Conservation (phyloP, 1,140 invertebrate genomes). For the Neotoxoptera formosana region DNA sequence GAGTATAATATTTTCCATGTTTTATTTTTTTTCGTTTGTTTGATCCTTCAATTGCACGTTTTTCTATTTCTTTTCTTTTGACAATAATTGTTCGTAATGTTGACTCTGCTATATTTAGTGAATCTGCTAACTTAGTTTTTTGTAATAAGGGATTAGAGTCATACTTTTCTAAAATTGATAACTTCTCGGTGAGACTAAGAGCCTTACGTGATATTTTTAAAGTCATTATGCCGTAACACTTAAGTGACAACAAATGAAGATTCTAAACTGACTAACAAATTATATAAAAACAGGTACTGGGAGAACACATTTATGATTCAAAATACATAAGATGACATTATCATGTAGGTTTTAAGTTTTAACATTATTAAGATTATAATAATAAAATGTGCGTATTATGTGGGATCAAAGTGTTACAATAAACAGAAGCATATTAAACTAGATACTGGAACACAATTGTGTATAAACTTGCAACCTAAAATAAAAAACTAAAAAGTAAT, state of each 20-base stretch:
- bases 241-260: neutral
- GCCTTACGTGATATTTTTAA: constrained; percentile 8
- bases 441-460: neutral
- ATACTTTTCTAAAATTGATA: neutral
- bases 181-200: neutral
- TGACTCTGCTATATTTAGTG: neutral
- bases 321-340: neutral
- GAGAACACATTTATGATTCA: neutral
- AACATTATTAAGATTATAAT: neutral
- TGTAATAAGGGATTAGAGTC: neutral
- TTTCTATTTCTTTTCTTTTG: constrained; percentile 12
- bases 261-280: neutral
- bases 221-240: neutral
- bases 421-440: neutral
- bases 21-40: neutral
- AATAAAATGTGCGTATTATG: neutral
- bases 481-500: constrained; percentile 6
- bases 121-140: neutral
- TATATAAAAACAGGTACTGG: neutral
- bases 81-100: neutral
- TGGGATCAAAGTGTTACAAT: neutral
- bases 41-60: neutral
- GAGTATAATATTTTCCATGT: neutral
- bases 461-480: constrained; percentile 15
- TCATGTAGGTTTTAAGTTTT: neutral